phyloP scores from a whole-genome alignment of 2,888 invertebrate species.

The Eupithecia centaureata region DNA sequence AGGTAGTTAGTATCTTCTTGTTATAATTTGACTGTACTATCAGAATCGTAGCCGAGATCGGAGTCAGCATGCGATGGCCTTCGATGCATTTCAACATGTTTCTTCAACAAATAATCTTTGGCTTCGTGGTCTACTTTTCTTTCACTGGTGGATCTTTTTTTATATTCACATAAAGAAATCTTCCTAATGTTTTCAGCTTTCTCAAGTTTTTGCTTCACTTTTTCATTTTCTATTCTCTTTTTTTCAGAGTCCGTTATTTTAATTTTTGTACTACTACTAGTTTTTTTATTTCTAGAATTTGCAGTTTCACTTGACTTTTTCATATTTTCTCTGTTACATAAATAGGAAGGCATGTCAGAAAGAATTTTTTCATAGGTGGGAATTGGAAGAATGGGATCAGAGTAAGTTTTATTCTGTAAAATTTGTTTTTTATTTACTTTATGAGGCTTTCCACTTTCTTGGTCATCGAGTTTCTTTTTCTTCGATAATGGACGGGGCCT shows the following conservation, averaged over 20 bases:
- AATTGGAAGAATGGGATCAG: slow-evolving; percentile 67
- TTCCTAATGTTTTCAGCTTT: neutral
- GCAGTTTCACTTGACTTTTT: neutral
- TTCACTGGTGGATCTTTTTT: neutral
- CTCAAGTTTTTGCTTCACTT: neutral
- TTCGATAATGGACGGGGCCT: neutral
- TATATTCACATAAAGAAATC: neutral
- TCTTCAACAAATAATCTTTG: neutral
- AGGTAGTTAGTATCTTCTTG: too few species aligned
- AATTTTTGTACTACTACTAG: neutral
- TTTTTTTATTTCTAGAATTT: neutral
- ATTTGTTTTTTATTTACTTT: slow-evolving; percentile 7
- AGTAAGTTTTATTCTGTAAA: slow-evolving; percentile 50
- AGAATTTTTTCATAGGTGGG: slow-evolving; percentile 55
- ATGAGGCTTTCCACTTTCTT: neutral
- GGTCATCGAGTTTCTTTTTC: neutral
- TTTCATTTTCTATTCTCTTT: neutral
- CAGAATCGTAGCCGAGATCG: neutral
- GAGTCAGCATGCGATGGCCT: neutral
- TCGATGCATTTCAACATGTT: neutral
- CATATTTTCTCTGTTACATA: neutral
- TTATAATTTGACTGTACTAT: slow-evolving; percentile 1
- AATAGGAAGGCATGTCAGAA: slow-evolving; percentile 16
- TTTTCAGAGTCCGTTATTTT: neutral
- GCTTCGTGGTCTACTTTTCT: neutral